Percentiles rank a stretch among this genome's conserved stretches.
Conservation (phyloP, 2,113 vertebrate species). For the Chloebia gouldiae region DNA sequence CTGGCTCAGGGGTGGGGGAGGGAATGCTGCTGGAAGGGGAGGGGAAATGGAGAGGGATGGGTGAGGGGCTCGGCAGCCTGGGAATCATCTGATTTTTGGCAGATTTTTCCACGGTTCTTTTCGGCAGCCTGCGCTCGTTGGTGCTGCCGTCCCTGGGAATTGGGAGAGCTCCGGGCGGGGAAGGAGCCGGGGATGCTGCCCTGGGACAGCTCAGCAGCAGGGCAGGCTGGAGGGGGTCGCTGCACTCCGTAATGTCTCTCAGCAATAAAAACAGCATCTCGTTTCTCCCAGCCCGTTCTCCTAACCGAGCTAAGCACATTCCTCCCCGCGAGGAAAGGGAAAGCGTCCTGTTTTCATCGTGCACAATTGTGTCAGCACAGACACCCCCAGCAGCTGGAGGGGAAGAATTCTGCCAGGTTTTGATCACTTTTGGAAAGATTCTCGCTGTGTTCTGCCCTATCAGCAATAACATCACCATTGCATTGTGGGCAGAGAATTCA, state of each 20-base stretch:
- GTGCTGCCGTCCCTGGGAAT: neutral
- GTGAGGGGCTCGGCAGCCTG: neutral
- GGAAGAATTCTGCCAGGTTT: neutral
- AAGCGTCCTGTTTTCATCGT: neutral
- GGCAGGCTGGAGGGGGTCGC: neutral
- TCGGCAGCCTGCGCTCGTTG: neutral
- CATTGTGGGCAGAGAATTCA: neutral
- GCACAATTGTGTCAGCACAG: neutral
- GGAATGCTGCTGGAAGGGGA: slow-evolving; percentile 23
- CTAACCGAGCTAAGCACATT: neutral
- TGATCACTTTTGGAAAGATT: neutral
- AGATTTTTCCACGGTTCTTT: slow-evolving; percentile 4
- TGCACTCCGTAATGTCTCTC: neutral
- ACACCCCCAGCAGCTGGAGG: neutral
- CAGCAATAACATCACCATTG: neutral
- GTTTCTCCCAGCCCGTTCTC: neutral
- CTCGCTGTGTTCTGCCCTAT: neutral
- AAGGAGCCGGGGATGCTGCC: neutral
- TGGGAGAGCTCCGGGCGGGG: neutral
- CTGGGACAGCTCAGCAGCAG: neutral
- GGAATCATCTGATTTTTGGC: slow-evolving; percentile 37
- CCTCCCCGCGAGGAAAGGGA: neutral
- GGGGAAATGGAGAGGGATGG: neutral
- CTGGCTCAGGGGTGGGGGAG: slow-evolving; percentile 16
- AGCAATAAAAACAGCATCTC: neutral